These are phyloP conservation scores for Drosophila yakuba DNA, from an alignment of 1,140 invertebrate species.

Conservation along the genomic window DNA sequence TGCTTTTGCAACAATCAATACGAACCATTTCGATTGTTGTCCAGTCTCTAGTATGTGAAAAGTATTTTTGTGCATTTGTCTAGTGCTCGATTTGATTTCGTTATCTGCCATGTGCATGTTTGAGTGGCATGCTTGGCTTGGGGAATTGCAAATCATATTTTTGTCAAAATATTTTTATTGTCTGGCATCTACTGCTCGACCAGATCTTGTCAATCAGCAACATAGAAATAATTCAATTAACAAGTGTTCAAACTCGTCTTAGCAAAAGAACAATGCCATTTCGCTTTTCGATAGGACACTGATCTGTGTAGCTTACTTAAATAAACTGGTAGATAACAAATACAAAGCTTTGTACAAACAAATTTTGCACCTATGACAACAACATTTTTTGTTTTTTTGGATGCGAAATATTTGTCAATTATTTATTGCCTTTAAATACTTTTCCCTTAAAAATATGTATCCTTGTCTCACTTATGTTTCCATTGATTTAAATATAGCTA, in stretches of 20 bases:
- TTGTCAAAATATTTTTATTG: conserved; percentile 42
- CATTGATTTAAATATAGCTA: conserved; percentile 4
- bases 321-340: conserved; percentile 17
- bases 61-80: conserved; percentile 21
- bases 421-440: background rate
- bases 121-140: conserved; percentile 18
- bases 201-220: conserved; percentile 25
- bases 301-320: conserved; percentile 14
- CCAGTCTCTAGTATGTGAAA: conserved; percentile 1
- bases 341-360: background rate
- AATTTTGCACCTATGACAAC: background rate
- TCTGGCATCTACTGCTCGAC: conserved; percentile 3
- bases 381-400: no score
- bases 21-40: conserved; percentile 9
- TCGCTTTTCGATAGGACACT: conserved; percentile 6
- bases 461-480: background rate
- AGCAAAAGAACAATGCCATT: conserved; percentile 9
- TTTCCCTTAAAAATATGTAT: background rate
- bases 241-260: conserved; percentile 5
- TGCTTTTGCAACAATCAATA: background rate
- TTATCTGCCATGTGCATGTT: conserved; percentile 32
- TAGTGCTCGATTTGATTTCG: conserved; percentile 23
- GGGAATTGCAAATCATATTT: conserved; percentile 37
- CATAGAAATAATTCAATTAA: conserved; percentile 41
- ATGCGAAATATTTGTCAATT: no score